A percentile compares a stretch with the other conserved stretches of the same genome.
Evolutionary conservation across 2,113 vertebrate genomes (phyloP).

Genomic region (Diphyllodes magnificus): DNA sequence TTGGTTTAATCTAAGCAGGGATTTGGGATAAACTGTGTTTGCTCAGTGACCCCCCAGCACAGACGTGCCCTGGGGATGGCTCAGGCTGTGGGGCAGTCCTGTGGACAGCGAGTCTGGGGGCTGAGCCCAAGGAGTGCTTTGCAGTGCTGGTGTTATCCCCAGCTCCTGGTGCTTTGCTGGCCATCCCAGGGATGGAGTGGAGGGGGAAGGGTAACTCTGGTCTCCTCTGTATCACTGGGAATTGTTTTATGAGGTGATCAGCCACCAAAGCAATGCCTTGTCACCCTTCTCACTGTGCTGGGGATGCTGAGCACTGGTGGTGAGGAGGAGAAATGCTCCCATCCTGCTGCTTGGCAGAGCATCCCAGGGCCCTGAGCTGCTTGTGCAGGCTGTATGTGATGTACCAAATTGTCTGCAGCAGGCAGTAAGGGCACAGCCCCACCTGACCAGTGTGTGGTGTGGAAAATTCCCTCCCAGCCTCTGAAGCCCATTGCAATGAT

Average conservation of each 20-base stretch:
- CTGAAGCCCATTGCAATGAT: not conserved
- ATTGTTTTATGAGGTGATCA: not conserved
- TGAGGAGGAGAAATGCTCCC: not conserved
- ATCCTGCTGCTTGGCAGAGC: not conserved
- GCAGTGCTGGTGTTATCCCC: not conserved
- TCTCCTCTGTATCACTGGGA: not conserved
- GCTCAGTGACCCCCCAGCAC: not conserved
- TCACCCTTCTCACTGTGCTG: not conserved
- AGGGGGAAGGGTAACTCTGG: not conserved
- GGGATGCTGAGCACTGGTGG: not conserved
- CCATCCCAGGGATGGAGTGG: accelerated
- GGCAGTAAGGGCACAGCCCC: not conserved
- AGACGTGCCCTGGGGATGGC: not conserved
- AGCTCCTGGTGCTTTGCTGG: not conserved
- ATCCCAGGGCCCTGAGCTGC: not conserved
- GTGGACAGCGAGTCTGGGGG: not conserved
- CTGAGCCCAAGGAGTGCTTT: not conserved
- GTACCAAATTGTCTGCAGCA: not conserved
- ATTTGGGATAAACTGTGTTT: conserved; percentile 24
- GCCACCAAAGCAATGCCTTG: not conserved
- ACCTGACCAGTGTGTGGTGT: not conserved
- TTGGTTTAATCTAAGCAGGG: not conserved
- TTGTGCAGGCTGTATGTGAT: accelerated
- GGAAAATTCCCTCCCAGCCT: not conserved
- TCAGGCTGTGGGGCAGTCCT: not conserved